Conservation (phyloP, 2,113 vertebrate species). For the Lepisosteus osseus region DNA sequence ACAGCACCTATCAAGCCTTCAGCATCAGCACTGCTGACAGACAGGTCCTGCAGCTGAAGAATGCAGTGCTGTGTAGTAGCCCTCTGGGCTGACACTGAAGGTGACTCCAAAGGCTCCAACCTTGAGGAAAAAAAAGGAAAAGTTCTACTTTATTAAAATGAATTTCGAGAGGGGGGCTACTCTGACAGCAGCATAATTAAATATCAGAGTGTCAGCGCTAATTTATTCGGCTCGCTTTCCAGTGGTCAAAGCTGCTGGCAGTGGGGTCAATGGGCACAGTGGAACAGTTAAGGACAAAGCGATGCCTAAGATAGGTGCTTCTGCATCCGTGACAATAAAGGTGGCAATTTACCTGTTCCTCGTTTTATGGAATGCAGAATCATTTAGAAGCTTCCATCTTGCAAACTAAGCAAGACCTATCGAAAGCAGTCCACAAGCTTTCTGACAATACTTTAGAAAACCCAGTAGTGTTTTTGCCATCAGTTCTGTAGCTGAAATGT, state of each 20-base stretch:
- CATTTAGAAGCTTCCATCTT: too few relatives aligned
- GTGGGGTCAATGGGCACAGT: slow-evolving; percentile 71
- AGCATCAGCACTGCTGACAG: slow-evolving; percentile 81
- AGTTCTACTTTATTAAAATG: slow-evolving; percentile 99
- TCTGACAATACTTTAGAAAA: too few relatives aligned
- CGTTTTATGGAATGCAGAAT: too few relatives aligned
- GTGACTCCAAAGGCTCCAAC: slow-evolving; percentile 93
- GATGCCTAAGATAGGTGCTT: slow-evolving; percentile 2
- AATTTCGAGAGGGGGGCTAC: slow-evolving; percentile 93
- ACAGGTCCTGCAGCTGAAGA: slow-evolving; percentile 59
- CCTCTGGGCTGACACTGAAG: slow-evolving; percentile 90
- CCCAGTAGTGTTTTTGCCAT: too few relatives aligned
- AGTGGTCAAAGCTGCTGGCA: slow-evolving; percentile 83
- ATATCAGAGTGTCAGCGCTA: slow-evolving; percentile 97
- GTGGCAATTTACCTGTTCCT: too few relatives aligned
- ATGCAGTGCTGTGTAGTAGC: slow-evolving; percentile 70
- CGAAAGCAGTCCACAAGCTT: too few relatives aligned
- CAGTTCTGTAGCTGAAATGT: too few relatives aligned
- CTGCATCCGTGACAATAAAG: background rate
- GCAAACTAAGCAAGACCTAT: too few relatives aligned
- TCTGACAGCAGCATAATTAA: slow-evolving; percentile 99
- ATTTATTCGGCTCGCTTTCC: slow-evolving; percentile 93
- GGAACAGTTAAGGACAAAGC: slow-evolving; percentile 70
- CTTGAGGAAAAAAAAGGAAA: slow-evolving; percentile 79
- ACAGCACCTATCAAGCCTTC: slow-evolving; percentile 71